Evolutionary conservation across 1,140 invertebrate species (phyloP), one percentile per base, ranked within the genome.

Genomic region (Pinna nobilis): DNA sequence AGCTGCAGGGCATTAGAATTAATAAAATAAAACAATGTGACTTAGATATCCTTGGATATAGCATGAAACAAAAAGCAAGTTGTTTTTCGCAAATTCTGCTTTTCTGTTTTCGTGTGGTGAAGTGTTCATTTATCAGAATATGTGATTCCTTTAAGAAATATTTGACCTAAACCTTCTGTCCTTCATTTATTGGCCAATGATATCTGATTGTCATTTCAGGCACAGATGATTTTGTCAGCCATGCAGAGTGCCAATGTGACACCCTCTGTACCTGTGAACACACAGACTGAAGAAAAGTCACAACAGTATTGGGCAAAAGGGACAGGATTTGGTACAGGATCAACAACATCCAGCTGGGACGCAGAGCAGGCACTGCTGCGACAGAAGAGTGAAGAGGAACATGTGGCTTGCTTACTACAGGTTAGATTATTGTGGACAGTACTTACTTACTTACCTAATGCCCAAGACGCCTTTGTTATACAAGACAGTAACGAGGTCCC

Each of bases 311-410:
- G 96, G 96, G 97, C 96, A 0, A 98, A 98, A 77, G 92, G 92
- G 7, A 97, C 96, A 1, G 97, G 97, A 3, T 99, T 97, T 88
- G 97, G 97, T 15, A 97, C 96, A 0, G 97, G 97, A 1, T 97
- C 95, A 1, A 98, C 96, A 1, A 94, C 95, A 66, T 96, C 97
- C 82, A 95, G 94, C 33, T 98, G 97, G 97, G 97, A 98, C 88
- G 95, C 98, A 11, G 96, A 98, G 82, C 95, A 97, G 82, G 96
- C 96, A 30, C 87, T 98, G n/a, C 86, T 95, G 57, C 91, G 95
- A 13, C 96, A 97, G 86, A 92, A 93, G 55, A 94, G 94, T 75
- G 96, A 98, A 88, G 96, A 98, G 85, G 95, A 97, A 86, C 95
- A 98, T 84, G 96, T 97, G 5, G 96, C 96, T 0, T 95, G 94